Percentiles rank a stretch among this genome's conserved stretches.
phyloP scores from a whole-genome alignment of 1,140 invertebrate genomes.

The Saxidomus purpurata region DNA sequence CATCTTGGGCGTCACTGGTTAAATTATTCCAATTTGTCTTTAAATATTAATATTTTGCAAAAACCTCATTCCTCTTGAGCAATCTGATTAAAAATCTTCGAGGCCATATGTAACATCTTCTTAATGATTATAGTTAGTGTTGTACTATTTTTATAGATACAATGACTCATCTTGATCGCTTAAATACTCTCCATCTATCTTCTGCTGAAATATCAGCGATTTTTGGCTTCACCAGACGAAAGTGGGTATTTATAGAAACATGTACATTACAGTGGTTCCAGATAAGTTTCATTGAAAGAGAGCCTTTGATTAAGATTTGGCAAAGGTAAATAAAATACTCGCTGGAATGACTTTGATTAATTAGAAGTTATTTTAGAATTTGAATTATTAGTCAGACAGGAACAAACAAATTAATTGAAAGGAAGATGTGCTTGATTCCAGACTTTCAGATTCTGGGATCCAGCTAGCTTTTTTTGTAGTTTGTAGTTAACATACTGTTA shows the following conservation, averaged over 20 bases:
- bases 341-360: constrained; percentile 1
- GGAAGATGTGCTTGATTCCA: background rate
- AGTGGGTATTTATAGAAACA: constrained; percentile 17
- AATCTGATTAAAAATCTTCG: too few species aligned
- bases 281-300: constrained; percentile 12
- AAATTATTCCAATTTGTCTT: too few species aligned
- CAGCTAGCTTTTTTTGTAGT: background rate
- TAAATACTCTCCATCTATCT: background rate
- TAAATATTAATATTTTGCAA: too few species aligned
- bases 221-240: background rate
- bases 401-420: background rate
- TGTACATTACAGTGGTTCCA: background rate
- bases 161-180: constrained; percentile 23
- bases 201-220: constrained; percentile 22
- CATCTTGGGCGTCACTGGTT: too few species aligned
- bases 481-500: background rate
- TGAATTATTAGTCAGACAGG: constrained; percentile 14
- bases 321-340: constrained; percentile 16
- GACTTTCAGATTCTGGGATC: background rate
- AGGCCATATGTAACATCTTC: too few species aligned
- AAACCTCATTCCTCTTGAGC: too few species aligned
- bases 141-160: constrained; percentile 5
- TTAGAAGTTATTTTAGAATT: constrained; percentile 31
- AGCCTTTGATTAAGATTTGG: constrained; percentile 16
- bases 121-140: background rate